These are phyloP conservation scores for Paralichthys olivaceus DNA, from an alignment of 2,113 vertebrate species.

Conservation along the genomic window DNA sequence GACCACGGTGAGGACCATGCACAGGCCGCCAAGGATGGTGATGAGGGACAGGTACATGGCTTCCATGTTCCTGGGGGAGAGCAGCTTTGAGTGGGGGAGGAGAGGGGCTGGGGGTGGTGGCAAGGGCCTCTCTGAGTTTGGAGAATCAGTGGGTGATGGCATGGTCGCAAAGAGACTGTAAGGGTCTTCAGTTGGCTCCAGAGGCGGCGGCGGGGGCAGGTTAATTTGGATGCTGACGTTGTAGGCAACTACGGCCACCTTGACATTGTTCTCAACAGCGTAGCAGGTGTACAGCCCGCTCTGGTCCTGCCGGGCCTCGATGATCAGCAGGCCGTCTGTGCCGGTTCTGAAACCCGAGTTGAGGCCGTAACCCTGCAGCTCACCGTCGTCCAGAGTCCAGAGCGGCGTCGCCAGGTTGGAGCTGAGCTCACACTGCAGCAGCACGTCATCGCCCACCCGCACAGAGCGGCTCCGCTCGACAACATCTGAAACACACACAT, in stretches of 20 bases:
- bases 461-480: conserved; percentile 85
- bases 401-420: conserved; percentile 91
- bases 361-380: conserved; percentile 74
- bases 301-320: conserved; percentile 82
- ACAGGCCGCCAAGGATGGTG: conserved; percentile 87
- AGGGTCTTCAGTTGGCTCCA: conserved; percentile 15
- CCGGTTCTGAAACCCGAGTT: conserved; percentile 85
- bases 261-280: conserved; percentile 86
- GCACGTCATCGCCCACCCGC: conserved; percentile 88
- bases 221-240: conserved; percentile 80
- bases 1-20: conserved; percentile 86
- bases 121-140: conserved; percentile 47
- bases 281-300: conserved; percentile 90
- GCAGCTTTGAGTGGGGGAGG: conserved; percentile 66
- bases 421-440: conserved; percentile 92
- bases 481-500: conserved; percentile 43
- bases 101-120: conserved; percentile 40
- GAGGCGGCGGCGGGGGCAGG: conserved; percentile 28
- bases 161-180: conserved; percentile 10
- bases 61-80: conserved; percentile 79
- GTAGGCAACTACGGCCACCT: conserved; percentile 83
- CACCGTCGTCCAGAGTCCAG: conserved; percentile 86
- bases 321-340: conserved; percentile 91
- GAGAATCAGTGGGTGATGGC: conserved; percentile 2
- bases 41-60: conserved; percentile 90